Conservation (phyloP, 2,113 vertebrate genomes). For the Zosterops lateralis region DNA sequence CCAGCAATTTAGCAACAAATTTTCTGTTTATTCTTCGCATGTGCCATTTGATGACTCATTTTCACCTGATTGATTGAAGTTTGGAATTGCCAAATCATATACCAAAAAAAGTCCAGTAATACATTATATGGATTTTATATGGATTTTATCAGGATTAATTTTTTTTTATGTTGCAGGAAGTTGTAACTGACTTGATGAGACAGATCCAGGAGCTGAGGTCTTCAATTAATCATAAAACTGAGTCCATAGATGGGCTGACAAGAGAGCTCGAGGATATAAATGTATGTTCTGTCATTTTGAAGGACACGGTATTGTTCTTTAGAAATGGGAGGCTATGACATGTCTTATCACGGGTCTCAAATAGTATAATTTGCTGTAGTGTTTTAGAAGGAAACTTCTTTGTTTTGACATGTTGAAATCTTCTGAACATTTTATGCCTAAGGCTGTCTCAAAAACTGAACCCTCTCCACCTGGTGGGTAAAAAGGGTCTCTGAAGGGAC, state of each 20-base stretch:
- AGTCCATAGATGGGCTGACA: slow-evolving; percentile 76
- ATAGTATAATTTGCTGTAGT: background rate
- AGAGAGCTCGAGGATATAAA: slow-evolving; percentile 86
- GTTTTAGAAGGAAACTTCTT: slow-evolving; percentile 11
- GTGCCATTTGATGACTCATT: background rate
- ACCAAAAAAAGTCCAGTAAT: background rate
- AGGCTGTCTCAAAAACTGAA: slow-evolving; percentile 34
- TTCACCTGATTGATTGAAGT: background rate
- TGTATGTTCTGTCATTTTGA: slow-evolving; percentile 73
- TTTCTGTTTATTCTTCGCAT: background rate
- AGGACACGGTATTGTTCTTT: background rate
- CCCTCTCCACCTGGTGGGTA: background rate
- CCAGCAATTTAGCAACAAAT: background rate
- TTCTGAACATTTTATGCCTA: slow-evolving; percentile 43
- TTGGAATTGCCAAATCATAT: background rate
- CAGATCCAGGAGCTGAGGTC: slow-evolving; percentile 87
- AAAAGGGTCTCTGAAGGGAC: slow-evolving; percentile 27
- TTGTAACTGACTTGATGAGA: slow-evolving; percentile 86
- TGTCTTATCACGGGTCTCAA: background rate
- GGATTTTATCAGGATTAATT: background rate
- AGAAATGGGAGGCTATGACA: slow-evolving; percentile 1
- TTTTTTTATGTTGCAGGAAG: slow-evolving; percentile 73
- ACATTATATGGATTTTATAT: background rate
- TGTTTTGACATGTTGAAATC: slow-evolving; percentile 36
- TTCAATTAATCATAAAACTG: slow-evolving; percentile 79